Evolutionary conservation across 35 echinoderm and acorn worm species (phyloP), one percentile per base, ranked within the genome.

Genomic region (Lytechinus pictus): DNA sequence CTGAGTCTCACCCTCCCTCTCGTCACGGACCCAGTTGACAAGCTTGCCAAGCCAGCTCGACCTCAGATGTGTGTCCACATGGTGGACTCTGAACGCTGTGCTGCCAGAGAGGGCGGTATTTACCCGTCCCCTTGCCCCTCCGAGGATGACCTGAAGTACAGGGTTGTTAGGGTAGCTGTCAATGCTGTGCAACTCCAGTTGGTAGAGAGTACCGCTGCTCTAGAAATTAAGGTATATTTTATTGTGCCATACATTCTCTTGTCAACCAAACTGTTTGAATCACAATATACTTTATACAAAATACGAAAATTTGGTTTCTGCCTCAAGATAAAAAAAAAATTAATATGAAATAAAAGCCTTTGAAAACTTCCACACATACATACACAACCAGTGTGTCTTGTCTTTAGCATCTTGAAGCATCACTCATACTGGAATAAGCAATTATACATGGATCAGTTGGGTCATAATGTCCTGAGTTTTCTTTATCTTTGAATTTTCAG

Each of bases 61-160:
- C 61, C 95, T 61, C 96, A 97, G 58, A 92, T 90, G 57, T 99
- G 98, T 66, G 94, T 97, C 3, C 98, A 99, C 88, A 95, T 96
- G 95, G 94, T 97, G 53, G 95, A 95, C 9, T 97, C 97, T 91
- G 94, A 96, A 33, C 72, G 55, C 0, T 99, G 98, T 92, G 96
- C 94, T 3, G 87, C 95, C 58, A 97, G 95, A 55, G 98, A 99
- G 54, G 89, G 86, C 5, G 89, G 91, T 5, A 86, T 86, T 53
- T 98, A 96, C 86, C 96, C 96, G 12, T 86, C 91, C 13, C 96
- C 96, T 24, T 99, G 98, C 94, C 96, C 98, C 13, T 91, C 94
- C 24, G 98, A 98, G 71, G 96, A 92, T n/a, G 97, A 97, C 28
- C 91, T 98, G 54, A 99, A 99, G 92, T 99, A 99, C 54, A 94